Base-by-base conservation (phyloP, 2,888 invertebrate genomes). In the Drosophila melanocephala region DNA sequence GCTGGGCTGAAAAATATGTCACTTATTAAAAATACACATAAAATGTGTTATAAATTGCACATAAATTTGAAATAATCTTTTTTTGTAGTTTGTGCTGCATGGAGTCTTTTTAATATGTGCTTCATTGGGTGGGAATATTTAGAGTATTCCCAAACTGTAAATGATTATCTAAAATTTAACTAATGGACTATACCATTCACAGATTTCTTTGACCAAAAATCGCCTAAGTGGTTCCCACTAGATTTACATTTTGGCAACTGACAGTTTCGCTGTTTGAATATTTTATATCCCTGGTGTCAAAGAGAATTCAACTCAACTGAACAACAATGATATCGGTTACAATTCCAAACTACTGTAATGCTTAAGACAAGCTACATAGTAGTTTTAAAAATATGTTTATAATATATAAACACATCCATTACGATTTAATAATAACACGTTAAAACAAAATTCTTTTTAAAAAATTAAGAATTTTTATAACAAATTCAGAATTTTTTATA, bases 21-120 rank as follows among this genome's bases (percentile, higher is more conserved):
- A 67, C 52, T 63, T 63, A 65, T 65, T 47, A 51, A 57, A 66
- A 51, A 75, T 14, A 59, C 44, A 19, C 72, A 63, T 79, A 79
- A 79, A 79, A 57, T 66, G 26, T 61, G 58, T 75, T 65, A 71
- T 64, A 30, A 57, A 78, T 67, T 72, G 60, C 50, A 60, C 1
- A 66, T 75, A 72, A 72, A 75, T 76, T 67, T 32, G 4, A 52
- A 22, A n/a, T 32, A 51, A 64, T 53, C 52, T 58, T 30, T 71
- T 22, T 70, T 30, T n/a, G 28, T 28, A 52, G 3, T 6, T 10
- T 44, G 22, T 44, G 22, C 22, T 44, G 44, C 44, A 6, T 44
- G 22, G 22, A 44, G 5, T 44, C 6, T 22, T 6, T 44, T 44
- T 5, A 3, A 44, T 22, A 22, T 22, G 22, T 22, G 44, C 14